A percentile compares a stretch with the other conserved stretches of the same genome.
phyloP scores from a whole-genome alignment of 2,888 invertebrate genomes.

The Brachylomia viminalis region DNA sequence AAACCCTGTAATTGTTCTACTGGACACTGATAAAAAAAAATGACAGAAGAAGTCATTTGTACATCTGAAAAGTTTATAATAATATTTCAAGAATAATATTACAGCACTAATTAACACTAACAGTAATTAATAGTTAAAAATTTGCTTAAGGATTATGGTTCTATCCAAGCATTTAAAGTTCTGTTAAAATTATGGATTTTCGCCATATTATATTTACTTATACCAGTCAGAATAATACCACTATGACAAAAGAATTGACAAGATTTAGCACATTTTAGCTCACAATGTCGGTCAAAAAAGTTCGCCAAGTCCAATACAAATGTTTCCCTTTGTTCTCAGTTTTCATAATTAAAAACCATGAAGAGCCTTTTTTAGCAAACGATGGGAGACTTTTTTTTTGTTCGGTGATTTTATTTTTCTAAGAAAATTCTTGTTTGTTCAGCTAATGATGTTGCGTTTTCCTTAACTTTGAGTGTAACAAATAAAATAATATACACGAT shows the following conservation, averaged over 20 bases:
- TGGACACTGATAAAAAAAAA: neutral
- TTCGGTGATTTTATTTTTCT: slow-evolving; percentile 38
- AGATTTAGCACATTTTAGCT: neutral
- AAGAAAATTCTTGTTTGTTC: slow-evolving; percentile 29
- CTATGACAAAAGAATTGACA: neutral
- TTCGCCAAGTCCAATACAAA: neutral
- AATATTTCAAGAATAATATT: too few relatives aligned
- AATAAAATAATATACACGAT: slow-evolving; percentile 39
- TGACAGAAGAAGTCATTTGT: neutral
- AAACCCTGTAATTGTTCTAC: neutral
- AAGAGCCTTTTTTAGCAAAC: slow-evolving; percentile 29
- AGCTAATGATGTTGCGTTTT: slow-evolving; percentile 35
- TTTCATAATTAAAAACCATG: slow-evolving; percentile 46
- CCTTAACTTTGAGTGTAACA: slow-evolving; percentile 21
- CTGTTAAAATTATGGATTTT: neutral
- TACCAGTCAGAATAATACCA: too few relatives aligned
- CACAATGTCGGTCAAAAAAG: slow-evolving; percentile 35
- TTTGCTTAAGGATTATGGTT: neutral
- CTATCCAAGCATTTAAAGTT: neutral
- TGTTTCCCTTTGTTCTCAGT: slow-evolving; percentile 27
- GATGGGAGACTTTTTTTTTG: slow-evolving; percentile 28
- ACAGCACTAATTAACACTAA: too few relatives aligned
- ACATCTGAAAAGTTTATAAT: neutral
- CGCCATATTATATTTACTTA: neutral
- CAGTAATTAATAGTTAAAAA: too few relatives aligned